phyloP scores from a whole-genome alignment of 2,113 vertebrate genomes.

The Megaceryle torquata region DNA sequence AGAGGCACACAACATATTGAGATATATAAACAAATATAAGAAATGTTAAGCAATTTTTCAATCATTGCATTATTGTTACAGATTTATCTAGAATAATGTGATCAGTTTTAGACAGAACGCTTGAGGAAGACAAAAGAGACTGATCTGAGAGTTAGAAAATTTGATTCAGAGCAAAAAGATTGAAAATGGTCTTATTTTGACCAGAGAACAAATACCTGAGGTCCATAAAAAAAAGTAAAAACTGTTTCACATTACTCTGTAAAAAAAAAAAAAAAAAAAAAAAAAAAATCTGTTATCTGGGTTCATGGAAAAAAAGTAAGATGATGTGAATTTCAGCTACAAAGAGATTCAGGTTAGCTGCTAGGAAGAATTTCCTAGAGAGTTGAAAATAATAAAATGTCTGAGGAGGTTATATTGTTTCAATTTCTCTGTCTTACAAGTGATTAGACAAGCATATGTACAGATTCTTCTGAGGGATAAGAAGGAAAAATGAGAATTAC shows the following conservation, averaged over 20 bases:
- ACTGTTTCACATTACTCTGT: neutral
- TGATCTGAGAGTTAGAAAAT: neutral
- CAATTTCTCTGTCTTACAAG: neutral
- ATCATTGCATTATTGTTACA: neutral
- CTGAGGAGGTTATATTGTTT: neutral
- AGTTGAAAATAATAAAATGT: neutral
- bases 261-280: too few species aligned
- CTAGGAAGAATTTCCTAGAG: neutral
- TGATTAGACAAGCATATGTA: neutral
- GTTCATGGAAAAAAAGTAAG: neutral
- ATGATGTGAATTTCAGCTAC: neutral
- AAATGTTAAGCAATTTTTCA: neutral
- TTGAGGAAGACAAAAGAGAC: neutral
- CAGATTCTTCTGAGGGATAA: neutral
- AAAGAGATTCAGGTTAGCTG: neutral
- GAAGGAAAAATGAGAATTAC: neutral
- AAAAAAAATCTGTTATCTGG: neutral
- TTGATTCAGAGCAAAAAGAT: neutral
- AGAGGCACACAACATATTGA: neutral
- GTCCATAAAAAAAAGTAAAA: neutral
- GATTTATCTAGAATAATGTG: neutral
- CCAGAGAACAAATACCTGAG: neutral
- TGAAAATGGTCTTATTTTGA: neutral
- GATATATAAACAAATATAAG: neutral
- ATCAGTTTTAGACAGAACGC: neutral